These are phyloP conservation scores for Drosophila nigricruria DNA, from an alignment of 2,888 invertebrate species.

Conservation along the genomic window DNA sequence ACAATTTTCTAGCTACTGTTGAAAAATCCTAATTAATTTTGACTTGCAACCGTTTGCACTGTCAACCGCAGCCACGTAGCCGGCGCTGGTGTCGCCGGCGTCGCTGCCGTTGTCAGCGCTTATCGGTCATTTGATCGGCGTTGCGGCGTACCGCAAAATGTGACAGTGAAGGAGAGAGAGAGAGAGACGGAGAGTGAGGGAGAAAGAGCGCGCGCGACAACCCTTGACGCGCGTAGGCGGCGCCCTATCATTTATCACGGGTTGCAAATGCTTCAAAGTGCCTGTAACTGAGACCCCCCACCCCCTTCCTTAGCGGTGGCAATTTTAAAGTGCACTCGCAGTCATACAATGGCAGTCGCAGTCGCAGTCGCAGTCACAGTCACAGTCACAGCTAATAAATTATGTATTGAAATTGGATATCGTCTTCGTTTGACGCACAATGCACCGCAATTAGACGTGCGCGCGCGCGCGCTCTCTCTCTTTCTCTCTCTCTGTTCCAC, in stretches of 20 bases:
- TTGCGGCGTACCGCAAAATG: constrained; percentile 74
- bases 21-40: constrained; percentile 81
- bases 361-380: constrained; percentile 39
- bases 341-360: constrained; percentile 60
- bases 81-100: constrained; percentile 17
- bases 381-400: constrained; percentile 66
- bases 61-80: constrained; percentile 71
- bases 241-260: constrained; percentile 75
- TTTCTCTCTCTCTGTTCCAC: not conserved
- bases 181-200: not conserved
- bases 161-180: constrained; percentile 40
- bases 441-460: constrained; percentile 62
- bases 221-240: constrained; percentile 74
- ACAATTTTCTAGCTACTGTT: constrained; percentile 40
- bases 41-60: constrained; percentile 79
- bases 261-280: constrained; percentile 51
- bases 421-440: constrained; percentile 48
- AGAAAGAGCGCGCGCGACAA: constrained; percentile 64
- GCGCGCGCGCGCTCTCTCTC: not conserved
- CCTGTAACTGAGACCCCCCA: constrained; percentile 24
- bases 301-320: no score
- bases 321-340: constrained; percentile 65
- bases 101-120: constrained; percentile 57
- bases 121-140: constrained; percentile 76
- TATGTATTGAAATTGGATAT: constrained; percentile 69